Percentiles rank a stretch among this genome's conserved stretches.
Evolutionary conservation across 2,797 vertebrate species (phyloP).

Genomic region (Hybognathus amarus): DNA sequence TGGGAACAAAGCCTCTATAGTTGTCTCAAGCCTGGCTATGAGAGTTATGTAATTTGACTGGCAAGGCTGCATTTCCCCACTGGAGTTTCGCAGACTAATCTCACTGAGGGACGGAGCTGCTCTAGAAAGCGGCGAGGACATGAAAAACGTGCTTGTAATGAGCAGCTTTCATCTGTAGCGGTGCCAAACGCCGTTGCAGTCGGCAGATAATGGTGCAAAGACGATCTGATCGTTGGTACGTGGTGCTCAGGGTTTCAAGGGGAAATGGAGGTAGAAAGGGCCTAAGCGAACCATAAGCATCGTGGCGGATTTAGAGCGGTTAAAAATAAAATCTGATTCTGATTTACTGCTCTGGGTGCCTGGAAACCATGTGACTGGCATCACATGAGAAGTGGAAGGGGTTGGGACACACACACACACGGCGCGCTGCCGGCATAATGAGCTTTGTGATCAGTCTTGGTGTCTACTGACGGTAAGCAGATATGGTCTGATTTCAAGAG

Average conservation of each 20-base stretch:
- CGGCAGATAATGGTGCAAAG: conserved; percentile 56
- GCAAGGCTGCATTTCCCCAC: conserved; percentile 77
- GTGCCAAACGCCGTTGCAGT: conserved; percentile 52
- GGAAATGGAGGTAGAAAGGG: conserved; percentile 21
- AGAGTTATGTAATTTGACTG: conserved; percentile 85
- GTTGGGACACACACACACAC: background rate
- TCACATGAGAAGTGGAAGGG: conserved; percentile 71
- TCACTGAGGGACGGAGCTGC: conserved; percentile 72
- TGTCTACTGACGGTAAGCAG: conserved; percentile 79
- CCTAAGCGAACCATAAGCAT: conserved; percentile 57
- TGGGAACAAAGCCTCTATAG: conserved; percentile 84
- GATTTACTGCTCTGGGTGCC: conserved; percentile 80
- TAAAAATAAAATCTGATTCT: conserved; percentile 82
- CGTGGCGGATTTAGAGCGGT: conserved; percentile 74
- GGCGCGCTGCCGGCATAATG: conserved; percentile 69
- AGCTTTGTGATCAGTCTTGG: conserved; percentile 78
- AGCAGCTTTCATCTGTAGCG: conserved; percentile 69
- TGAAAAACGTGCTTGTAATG: conserved; percentile 56
- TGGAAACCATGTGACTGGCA: conserved; percentile 82
- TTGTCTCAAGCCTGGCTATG: conserved; percentile 77
- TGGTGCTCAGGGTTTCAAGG: conserved; percentile 39
- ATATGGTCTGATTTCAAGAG: conserved; percentile 69
- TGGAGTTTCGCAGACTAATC: conserved; percentile 74
- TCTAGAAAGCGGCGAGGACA: conserved; percentile 62
- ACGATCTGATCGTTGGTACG: conserved; percentile 45